These are phyloP conservation scores for Poeciliopsis paucimaculata DNA, from an alignment of 2,797 vertebrate species.

Conservation along the genomic window DNA sequence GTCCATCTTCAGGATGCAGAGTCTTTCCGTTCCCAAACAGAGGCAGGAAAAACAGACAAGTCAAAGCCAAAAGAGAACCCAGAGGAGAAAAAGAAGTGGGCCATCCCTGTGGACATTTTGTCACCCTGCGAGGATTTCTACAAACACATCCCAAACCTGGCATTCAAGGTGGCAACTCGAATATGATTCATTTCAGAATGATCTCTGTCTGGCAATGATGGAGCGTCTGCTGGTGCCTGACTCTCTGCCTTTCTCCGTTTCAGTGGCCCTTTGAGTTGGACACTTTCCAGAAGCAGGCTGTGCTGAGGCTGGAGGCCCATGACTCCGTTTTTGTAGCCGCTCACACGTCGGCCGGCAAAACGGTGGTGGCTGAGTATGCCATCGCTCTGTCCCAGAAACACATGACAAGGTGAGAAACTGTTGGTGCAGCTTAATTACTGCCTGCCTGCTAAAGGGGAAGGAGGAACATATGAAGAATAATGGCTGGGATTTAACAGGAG, in stretches of 20 bases:
- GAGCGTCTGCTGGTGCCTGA: slow-evolving; percentile 3
- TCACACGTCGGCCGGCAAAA: slow-evolving; percentile 94
- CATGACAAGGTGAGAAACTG: slow-evolving; percentile 88
- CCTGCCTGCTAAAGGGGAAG: background rate
- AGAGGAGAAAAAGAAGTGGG: slow-evolving; percentile 87
- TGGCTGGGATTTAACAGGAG: background rate
- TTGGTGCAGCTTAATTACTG: background rate
- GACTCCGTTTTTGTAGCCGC: slow-evolving; percentile 92
- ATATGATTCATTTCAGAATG: background rate
- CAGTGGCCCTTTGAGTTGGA: slow-evolving; percentile 94
- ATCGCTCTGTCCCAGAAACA: slow-evolving; percentile 93
- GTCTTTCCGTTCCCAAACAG: slow-evolving; percentile 35
- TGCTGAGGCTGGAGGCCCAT: slow-evolving; percentile 87
- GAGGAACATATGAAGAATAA: too few relatives aligned
- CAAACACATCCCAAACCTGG: slow-evolving; percentile 88
- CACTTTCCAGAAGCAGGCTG: slow-evolving; percentile 93
- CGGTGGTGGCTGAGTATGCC: slow-evolving; percentile 93
- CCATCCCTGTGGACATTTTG: slow-evolving; percentile 84
- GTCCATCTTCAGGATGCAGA: slow-evolving; percentile 60
- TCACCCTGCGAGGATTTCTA: slow-evolving; percentile 90
- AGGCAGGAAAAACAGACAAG: slow-evolving; percentile 63
- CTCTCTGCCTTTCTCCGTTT: slow-evolving; percentile 17
- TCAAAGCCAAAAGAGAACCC: slow-evolving; percentile 54
- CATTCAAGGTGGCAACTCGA: slow-evolving; percentile 71
- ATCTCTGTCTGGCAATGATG: slow-evolving; percentile 6